Evolutionary conservation across 2,797 vertebrate species (phyloP).

Genomic region (Eulemur mongoz): DNA sequence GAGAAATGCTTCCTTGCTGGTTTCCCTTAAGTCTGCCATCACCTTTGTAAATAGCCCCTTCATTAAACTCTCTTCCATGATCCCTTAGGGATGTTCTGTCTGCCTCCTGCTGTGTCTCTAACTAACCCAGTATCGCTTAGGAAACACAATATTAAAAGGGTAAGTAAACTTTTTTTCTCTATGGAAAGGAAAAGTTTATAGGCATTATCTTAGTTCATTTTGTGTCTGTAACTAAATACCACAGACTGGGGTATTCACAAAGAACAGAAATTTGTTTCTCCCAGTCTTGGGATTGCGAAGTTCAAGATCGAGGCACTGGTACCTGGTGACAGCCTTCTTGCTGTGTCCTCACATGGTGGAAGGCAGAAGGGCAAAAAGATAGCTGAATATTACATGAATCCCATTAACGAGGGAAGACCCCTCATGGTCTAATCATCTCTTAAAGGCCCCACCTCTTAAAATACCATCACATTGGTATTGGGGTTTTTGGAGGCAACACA

Average conservation of each 20-base stretch:
- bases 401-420: neutral
- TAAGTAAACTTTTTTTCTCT: neutral
- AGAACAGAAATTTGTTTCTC: neutral
- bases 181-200: neutral
- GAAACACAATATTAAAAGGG: neutral
- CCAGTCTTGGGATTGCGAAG: neutral
- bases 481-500: neutral
- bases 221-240: neutral
- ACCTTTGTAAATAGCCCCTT: neutral
- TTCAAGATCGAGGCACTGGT: neutral
- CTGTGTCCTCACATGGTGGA: neutral
- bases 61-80: neutral
- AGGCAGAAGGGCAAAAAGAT: neutral
- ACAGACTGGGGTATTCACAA: neutral
- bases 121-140: neutral
- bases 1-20: rapidly evolving
- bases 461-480: neutral
- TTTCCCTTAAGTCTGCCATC: neutral
- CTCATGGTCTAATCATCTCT: neutral
- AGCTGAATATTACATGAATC: neutral
- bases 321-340: neutral
- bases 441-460: neutral
- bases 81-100: too few relatives aligned
- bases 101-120: neutral
- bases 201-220: neutral